Base-by-base conservation (phyloP, 2,113 vertebrate species). In the Sinocyclocheilus grahami region DNA sequence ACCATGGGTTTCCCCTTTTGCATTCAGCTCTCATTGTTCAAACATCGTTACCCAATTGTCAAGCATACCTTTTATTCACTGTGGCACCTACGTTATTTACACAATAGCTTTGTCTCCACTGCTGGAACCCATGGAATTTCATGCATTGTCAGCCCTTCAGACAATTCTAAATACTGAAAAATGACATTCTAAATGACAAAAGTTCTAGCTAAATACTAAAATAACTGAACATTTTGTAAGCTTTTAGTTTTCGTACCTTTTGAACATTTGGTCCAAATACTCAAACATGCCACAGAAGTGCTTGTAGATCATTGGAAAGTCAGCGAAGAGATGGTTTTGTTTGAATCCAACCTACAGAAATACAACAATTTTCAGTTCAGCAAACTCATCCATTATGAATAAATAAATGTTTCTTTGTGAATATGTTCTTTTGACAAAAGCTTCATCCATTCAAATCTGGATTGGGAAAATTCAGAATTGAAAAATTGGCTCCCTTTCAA, bases 21-120 rank as follows among this genome's bases (percentile, higher is more conserved):
- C 85, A 72, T 60, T 65, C 46, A 74, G 84, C 84, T 62, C 63
- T 75, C 80, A 87, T 90, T 88, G 88, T 85, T 78, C 11, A 85
- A 18, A 85, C 30, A 42, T n/a, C 27, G 14, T 58, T 42, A 48
- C n/a, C 46, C 85, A 30, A 39, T 48, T 86, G 62, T 86, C 53
- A 77, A 55, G 74, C 82, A 82, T 75, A 81, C 63, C 79, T 67
- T 60, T 39, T n/a, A 53, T 85, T 78, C 71, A 48, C 48, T 78
- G 72, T 63, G 63, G 78, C 78, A 89, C 72, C 78, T 74, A 86
- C 10, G 37, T 46, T 75, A 39, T 81, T 20, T 53, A 71, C 63
- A 72, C 79, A 82, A 67, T 20, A 48, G 27, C 27, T 55, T 83
- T 37, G 16, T 48, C 55, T 71, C 46, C 62, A 83, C 46, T 65